A percentile compares a stretch with the other conserved stretches of the same genome.
Evolutionary conservation across 2,797 vertebrate species (phyloP).

Genomic region (Pangasius larnaudii): DNA sequence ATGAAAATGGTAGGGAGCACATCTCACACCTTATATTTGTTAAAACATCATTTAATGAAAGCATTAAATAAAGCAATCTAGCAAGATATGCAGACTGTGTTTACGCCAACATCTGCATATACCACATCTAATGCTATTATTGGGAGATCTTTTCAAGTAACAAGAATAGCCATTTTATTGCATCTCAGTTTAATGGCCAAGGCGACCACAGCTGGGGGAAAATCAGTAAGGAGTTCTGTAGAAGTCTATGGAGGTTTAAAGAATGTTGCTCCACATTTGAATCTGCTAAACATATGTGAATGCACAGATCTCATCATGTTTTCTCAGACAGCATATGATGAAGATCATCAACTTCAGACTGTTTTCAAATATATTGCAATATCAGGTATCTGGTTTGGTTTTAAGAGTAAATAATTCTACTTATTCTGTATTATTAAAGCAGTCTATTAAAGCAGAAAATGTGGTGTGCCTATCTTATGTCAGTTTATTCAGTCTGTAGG

Average conservation of each 20-base stretch:
- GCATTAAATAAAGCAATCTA: constrained; percentile 13
- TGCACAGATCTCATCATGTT: background rate
- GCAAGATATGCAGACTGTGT: constrained; percentile 6
- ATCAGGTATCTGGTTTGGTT: background rate
- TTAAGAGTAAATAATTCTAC: background rate
- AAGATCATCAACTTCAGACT: background rate
- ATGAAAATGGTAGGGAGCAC: background rate
- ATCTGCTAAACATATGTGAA: background rate
- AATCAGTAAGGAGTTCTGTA: background rate
- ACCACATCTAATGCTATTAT: constrained; percentile 33
- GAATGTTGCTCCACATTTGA: background rate
- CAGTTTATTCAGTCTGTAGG: constrained; percentile 5
- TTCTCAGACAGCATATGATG: background rate
- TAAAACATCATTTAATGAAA: constrained; percentile 28
- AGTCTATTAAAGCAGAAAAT: background rate
- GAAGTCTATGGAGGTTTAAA: background rate
- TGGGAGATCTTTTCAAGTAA: constrained; percentile 43
- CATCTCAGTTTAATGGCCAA: background rate
- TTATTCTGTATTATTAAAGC: background rate
- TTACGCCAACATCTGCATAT: constrained; percentile 30
- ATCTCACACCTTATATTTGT: constrained; percentile 24
- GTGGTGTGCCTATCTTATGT: background rate
- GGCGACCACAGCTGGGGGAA: constrained; percentile 16
- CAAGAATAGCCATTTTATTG: constrained; percentile 42
- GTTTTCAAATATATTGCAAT: background rate